Percentiles rank a stretch among this genome's conserved stretches.
Evolutionary conservation across 2,113 vertebrate species (phyloP).

Genomic region (Aphyosemion australe): DNA sequence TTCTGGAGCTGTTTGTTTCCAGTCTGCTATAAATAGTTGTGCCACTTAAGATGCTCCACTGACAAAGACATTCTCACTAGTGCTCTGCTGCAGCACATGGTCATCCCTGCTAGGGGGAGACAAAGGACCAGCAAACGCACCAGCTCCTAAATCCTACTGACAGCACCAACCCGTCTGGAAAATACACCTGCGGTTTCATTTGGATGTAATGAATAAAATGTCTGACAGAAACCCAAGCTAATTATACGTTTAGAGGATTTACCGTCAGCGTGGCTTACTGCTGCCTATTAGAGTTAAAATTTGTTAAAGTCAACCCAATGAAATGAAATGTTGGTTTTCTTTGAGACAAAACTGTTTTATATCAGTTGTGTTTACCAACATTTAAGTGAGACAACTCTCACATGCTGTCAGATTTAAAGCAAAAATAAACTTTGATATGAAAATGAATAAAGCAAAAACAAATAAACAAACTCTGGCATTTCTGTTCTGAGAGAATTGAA

Average conservation of each 20-base stretch:
- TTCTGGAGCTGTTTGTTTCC: too few species aligned
- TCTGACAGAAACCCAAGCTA: constrained; percentile 57
- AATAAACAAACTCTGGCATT: not conserved
- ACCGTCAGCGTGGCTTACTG: constrained; percentile 51
- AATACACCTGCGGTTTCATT: constrained; percentile 63
- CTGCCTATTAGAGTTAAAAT: constrained; percentile 28
- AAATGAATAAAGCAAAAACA: not conserved
- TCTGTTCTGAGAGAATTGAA: too few species aligned
- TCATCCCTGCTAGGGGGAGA: constrained; percentile 64
- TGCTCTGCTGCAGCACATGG: constrained; percentile 27
- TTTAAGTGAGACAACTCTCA: not conserved
- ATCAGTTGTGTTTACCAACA: not conserved
- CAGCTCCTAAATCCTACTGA: constrained; percentile 28
- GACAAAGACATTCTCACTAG: not conserved
- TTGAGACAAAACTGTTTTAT: constrained; percentile 3
- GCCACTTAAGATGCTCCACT: not conserved
- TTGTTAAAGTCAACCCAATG: constrained; percentile 30
- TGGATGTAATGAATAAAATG: constrained; percentile 56
- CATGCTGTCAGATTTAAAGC: not conserved
- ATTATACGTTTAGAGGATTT: constrained; percentile 65
- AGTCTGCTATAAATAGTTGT: not conserved
- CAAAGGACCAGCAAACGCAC: constrained; percentile 60
- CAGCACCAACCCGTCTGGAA: constrained; percentile 37
- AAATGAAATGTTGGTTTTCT: constrained; percentile 11
- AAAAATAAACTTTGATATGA: too few species aligned